Conservation (phyloP, 2,888 invertebrate species). For the Parelbella ahira region DNA sequence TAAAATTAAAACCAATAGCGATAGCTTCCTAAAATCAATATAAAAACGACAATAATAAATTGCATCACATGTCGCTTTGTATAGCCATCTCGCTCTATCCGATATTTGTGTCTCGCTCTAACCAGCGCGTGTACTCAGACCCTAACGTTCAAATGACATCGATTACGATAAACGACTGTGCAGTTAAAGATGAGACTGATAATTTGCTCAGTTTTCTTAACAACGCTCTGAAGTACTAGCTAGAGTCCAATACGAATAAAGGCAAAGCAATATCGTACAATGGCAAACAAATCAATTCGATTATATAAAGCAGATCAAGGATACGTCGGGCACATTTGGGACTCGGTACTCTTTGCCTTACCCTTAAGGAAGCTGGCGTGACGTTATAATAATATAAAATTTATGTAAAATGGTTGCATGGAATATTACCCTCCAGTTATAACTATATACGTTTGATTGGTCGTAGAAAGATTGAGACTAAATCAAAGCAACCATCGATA, state of each 20-base stretch:
- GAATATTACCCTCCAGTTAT: no score
- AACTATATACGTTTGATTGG: no score
- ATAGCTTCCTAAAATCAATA: slow-evolving; percentile 12
- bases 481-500: not conserved
- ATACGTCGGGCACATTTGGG: no score
- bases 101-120: not conserved
- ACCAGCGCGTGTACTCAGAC: not conserved
- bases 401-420: no score
- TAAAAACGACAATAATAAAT: slow-evolving; percentile 8
- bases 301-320: no score
- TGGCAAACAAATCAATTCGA: no score
- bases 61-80: slow-evolving; percentile 1
- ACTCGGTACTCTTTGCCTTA: no score
- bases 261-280: no score
- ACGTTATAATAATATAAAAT: no score
- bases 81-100: not conserved
- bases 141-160: slow-evolving; percentile 7
- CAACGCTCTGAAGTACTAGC: no score
- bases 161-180: slow-evolving; percentile 10
- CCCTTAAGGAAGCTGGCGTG: no score
- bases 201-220: slow-evolving; percentile 8
- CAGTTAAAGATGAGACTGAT: slow-evolving; percentile 9
- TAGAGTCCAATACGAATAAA: no score
- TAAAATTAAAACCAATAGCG: slow-evolving; percentile 1
- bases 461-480: not conserved